These are phyloP conservation scores for Stegodyphus mimosarum DNA, from an alignment of 1,140 invertebrate species.

Conservation along the genomic window DNA sequence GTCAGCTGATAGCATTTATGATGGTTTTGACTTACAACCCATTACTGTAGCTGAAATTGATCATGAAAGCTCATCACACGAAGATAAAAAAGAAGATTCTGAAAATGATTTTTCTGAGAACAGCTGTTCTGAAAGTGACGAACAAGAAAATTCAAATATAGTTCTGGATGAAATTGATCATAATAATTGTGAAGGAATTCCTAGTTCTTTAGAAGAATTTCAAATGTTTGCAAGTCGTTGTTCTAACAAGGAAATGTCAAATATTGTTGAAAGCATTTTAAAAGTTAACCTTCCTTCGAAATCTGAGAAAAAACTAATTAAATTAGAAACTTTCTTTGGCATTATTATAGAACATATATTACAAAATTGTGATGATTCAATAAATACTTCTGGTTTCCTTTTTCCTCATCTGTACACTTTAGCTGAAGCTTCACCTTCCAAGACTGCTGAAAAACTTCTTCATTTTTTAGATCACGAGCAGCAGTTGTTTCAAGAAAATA, in stretches of 20 bases:
- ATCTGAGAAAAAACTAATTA: conserved; percentile 80
- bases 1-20: conserved; percentile 86
- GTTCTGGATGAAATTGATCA: conserved; percentile 33
- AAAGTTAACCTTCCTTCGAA: conserved; percentile 82
- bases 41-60: conserved; percentile 64
- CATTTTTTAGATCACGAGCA: conserved; percentile 82
- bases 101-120: conserved; percentile 64
- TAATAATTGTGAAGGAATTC: conserved; percentile 60
- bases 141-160: conserved; percentile 63
- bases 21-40: conserved; percentile 68
- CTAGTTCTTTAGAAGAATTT: background rate
- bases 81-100: conserved; percentile 64
- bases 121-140: conserved; percentile 56
- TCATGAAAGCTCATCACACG: conserved; percentile 63
- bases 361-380: conserved; percentile 71
- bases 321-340: conserved; percentile 78
- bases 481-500: conserved; percentile 74
- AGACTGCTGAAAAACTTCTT: conserved; percentile 75
- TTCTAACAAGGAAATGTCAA: conserved; percentile 74
- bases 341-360: conserved; percentile 82
- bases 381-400: conserved; percentile 71
- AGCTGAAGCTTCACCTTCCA: conserved; percentile 76
- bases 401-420: conserved; percentile 80
- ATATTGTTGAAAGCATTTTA: conserved; percentile 83
- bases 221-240: conserved; percentile 62